phyloP scores from a whole-genome alignment of 2,113 vertebrate species.

The Mesitornis unicolor region DNA sequence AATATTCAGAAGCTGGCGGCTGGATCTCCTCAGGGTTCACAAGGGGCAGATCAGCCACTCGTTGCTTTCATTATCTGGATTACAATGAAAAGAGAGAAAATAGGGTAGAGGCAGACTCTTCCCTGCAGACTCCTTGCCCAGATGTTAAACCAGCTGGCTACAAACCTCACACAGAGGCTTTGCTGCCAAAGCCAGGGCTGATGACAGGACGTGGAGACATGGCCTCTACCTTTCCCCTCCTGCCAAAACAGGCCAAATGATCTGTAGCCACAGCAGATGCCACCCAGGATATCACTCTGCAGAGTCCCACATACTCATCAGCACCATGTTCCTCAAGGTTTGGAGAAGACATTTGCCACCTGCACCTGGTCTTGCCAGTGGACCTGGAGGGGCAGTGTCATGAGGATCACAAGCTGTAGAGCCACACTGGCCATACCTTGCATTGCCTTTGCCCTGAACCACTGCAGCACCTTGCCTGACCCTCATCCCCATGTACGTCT shows the following conservation, averaged over 20 bases:
- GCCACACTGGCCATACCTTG: background rate
- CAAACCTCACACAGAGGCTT: background rate
- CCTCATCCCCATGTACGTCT: background rate
- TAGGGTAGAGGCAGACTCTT: background rate
- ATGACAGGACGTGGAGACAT: background rate
- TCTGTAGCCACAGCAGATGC: background rate
- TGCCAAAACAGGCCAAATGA: background rate
- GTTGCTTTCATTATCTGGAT: background rate
- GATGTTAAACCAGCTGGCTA: slow-evolving; percentile 3
- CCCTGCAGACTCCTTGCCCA: background rate
- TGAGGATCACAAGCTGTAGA: background rate
- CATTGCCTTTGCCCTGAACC: background rate
- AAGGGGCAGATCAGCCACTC: background rate
- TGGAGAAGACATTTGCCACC: background rate
- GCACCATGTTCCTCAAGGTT: background rate
- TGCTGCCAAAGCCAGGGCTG: background rate
- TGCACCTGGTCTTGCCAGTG: background rate
- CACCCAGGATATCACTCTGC: background rate
- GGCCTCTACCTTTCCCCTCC: background rate
- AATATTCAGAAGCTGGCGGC: background rate
- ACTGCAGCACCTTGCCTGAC: rapidly evolving
- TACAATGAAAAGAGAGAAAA: slow-evolving; percentile 31
- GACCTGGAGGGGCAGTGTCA: background rate
- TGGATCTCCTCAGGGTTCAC: background rate
- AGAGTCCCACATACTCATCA: rapidly evolving